Percentiles rank a stretch among this genome's conserved stretches.
phyloP scores from a whole-genome alignment of 2,113 vertebrate species.

The Notothenia coriiceps region DNA sequence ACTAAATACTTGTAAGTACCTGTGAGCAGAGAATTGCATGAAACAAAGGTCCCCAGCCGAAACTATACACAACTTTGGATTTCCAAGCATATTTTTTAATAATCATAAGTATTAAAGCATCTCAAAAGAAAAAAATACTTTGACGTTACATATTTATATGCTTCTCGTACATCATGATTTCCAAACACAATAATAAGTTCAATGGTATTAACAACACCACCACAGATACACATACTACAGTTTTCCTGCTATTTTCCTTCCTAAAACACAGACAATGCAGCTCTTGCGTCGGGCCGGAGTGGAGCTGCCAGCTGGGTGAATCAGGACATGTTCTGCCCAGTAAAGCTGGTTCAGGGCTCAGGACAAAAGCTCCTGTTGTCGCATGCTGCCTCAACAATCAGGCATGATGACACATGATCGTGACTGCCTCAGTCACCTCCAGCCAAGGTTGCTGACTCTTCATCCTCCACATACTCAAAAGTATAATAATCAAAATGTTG shows the following conservation, averaged over 20 bases:
- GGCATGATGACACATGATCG: constrained; percentile 22
- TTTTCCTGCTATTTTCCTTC: background rate
- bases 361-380: constrained; percentile 25
- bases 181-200: background rate
- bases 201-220: background rate
- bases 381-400: constrained; percentile 2
- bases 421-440: constrained; percentile 11
- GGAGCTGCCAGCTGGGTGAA: background rate
- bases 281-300: background rate
- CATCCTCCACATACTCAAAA: background rate
- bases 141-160: too few relatives aligned
- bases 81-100: too few relatives aligned
- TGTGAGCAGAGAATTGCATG: too few relatives aligned
- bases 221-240: background rate
- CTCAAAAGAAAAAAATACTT: too few relatives aligned
- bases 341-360: background rate
- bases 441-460: constrained; percentile 15
- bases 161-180: background rate
- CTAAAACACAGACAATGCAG: background rate
- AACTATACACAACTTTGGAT: too few relatives aligned
- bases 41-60: too few relatives aligned
- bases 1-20: too few relatives aligned
- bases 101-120: background rate
- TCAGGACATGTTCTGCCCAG: constrained; percentile 11
- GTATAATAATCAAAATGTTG: background rate